Base-by-base conservation (phyloP, 2,797 vertebrate species). In the Xerus rutilus region DNA sequence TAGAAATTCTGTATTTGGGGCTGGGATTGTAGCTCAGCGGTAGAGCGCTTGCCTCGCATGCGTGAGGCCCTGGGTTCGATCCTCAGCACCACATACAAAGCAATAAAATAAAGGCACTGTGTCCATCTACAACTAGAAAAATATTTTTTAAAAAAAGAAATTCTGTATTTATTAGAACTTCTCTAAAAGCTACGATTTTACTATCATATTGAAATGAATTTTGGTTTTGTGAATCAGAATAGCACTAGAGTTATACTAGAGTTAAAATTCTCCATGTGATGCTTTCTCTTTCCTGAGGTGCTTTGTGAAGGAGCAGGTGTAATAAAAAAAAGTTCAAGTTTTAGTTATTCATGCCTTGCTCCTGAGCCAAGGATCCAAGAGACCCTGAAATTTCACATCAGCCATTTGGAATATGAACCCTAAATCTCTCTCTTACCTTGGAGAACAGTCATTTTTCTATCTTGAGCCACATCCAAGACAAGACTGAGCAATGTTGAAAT, bases 311-410 rank as follows among this genome's bases (percentile, higher is more conserved):
- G 49, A 57, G 47, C 45, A 69, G 69, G 47, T 73, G 4, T 32
- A 82, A 92, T 87, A 77, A 90, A 95, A 81, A 76, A 39, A 4
- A 3, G 83, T 81, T 79, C 39, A 6, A 39, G 7, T 90, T 77
- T 85, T 76, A 67, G 81, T 93, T 87, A 96, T 90, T 92, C 91
- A 87, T 12, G 91, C 82, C 59, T 77, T 90, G 81, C 23, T 90
- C 82, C 78, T 59, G 57, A 94, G 77, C 52, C 82, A 72, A 65
- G 82, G 30, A 94, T 84, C 76, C 79, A n/a, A 93, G 95, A 94
- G 89, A 81, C 91, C 77, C 59, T 92, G 91, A 88, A 30, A 92
- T 91, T 83, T 94, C 86, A 87, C 62, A 85, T 43, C 70, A 67
- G 82, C 72, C 77, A 21, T 90, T 96, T 91, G 72, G 52, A 85